These are phyloP conservation scores for Acanthosoma haemorrhoidale DNA, from an alignment of 2,888 invertebrate species.

Conservation along the genomic window DNA sequence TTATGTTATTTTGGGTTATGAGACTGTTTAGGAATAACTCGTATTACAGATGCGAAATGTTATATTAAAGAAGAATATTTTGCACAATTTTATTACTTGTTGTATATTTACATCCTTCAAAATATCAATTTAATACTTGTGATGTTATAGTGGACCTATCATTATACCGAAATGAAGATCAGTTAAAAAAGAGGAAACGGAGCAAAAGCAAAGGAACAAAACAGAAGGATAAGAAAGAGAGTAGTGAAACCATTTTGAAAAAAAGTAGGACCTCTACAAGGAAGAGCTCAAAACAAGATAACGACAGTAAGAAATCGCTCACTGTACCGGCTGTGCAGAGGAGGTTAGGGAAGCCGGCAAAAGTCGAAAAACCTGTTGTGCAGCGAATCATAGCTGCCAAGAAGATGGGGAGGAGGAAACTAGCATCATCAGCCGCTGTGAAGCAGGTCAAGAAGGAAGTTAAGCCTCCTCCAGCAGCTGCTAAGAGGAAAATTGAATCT, in stretches of 20 bases:
- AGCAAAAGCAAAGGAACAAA: conserved; percentile 45
- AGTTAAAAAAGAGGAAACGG: conserved; percentile 55
- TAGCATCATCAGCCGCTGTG: not conserved
- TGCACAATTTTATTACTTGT: too few species aligned
- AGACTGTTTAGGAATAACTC: too few species aligned
- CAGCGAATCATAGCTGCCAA: conserved; percentile 21
- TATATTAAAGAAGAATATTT: too few species aligned
- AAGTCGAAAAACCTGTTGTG: conserved; percentile 20
- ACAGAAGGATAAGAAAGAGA: conserved; percentile 33
- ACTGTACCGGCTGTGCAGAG: conserved; percentile 19
- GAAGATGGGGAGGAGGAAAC: conserved; percentile 11
- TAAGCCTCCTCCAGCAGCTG: not conserved
- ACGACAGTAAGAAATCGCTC: conserved; percentile 21
- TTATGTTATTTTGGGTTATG: too few species aligned
- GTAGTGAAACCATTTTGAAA: conserved; percentile 1
- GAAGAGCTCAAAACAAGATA: conserved; percentile 17
- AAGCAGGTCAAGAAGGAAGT: conserved; percentile 17
- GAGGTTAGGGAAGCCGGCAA: not conserved
- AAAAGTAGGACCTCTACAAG: conserved; percentile 24
- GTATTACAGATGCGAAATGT: not conserved
- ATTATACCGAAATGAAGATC: conserved; percentile 75
- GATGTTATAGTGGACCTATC: conserved; percentile 72
- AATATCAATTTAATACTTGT: too few species aligned
- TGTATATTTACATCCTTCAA: too few species aligned
- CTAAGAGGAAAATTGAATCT: conserved; percentile 40